Evolutionary conservation across 2,797 vertebrate genomes (phyloP).

Genomic region (Argentina silus): DNA sequence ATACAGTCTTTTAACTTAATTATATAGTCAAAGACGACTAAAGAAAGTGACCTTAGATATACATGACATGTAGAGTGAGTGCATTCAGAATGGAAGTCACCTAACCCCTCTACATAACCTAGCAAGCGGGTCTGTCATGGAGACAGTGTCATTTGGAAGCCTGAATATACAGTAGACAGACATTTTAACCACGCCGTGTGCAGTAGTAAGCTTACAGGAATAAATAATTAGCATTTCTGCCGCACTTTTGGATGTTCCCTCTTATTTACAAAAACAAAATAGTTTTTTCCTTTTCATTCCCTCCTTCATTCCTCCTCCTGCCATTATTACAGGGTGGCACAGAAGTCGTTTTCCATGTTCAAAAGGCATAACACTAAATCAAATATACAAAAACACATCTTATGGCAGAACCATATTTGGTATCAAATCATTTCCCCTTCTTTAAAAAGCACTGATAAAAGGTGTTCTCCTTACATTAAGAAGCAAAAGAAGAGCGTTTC

Average conservation of each 20-base stretch:
- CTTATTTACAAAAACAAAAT: slow-evolving; percentile 25
- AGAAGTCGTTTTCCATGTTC: slow-evolving; percentile 10
- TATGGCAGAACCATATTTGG: slow-evolving; percentile 34
- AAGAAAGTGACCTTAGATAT: not conserved
- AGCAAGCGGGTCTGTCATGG: not conserved
- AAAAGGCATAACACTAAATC: slow-evolving; percentile 40
- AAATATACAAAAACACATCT: slow-evolving; percentile 19
- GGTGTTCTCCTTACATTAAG: slow-evolving; percentile 22
- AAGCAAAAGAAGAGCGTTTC: slow-evolving; percentile 20
- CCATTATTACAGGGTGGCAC: slow-evolving; percentile 22
- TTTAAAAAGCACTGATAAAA: slow-evolving; percentile 43
- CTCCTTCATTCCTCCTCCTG: not conserved
- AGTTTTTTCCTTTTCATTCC: slow-evolving; percentile 7
- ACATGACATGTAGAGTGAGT: not conserved
- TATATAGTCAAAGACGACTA: not conserved
- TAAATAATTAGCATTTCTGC: slow-evolving; percentile 13
- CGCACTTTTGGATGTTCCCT: not conserved
- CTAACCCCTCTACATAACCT: not conserved
- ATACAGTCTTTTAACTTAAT: not conserved
- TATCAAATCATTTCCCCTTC: slow-evolving; percentile 31
- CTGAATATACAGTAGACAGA: not conserved
- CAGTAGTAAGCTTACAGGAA: slow-evolving; percentile 14
- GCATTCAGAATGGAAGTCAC: slow-evolving; percentile 5
- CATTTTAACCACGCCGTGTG: not conserved
- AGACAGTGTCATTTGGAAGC: slow-evolving; percentile 1